A percentile compares a stretch with the other conserved stretches of the same genome.
phyloP scores from a whole-genome alignment of 92 coral and sea anemone species.

The Parazoanthus darwini region DNA sequence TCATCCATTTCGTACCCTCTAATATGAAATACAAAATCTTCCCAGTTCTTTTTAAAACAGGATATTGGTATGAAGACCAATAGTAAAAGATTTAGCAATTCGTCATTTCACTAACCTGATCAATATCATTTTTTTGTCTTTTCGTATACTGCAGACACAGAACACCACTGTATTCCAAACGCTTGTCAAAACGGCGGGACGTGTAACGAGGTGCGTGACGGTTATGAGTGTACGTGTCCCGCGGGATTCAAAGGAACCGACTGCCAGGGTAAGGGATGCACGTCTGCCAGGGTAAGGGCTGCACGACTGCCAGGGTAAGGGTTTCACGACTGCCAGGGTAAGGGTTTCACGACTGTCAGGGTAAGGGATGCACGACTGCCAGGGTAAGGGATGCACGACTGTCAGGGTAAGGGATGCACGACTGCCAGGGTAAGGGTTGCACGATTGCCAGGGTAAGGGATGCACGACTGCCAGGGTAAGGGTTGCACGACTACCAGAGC shows the following conservation, averaged over 20 bases:
- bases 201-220: conserved; percentile 93
- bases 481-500: background rate
- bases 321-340: too few relatives aligned
- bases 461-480: too few relatives aligned
- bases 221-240: conserved; percentile 95
- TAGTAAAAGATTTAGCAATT: too few relatives aligned
- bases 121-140: background rate
- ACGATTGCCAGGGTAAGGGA: conserved; percentile 54
- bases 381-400: conserved; percentile 47
- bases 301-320: too few relatives aligned
- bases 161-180: conserved; percentile 63
- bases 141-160: conserved; percentile 39
- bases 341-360: too few relatives aligned
- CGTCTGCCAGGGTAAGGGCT: too few relatives aligned
- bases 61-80: too few relatives aligned
- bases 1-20: too few relatives aligned
- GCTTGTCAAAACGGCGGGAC: conserved; percentile 98
- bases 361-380: conserved; percentile 54
- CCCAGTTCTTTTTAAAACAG: too few relatives aligned
- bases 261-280: conserved; percentile 38
- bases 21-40: too few relatives aligned
- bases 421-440: conserved; percentile 47
- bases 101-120: background rate
- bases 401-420: conserved; percentile 39
- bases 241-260: conserved; percentile 97